Evolutionary conservation across 53 echinoderm and acorn worm species (phyloP).

Genomic region (Holothuria leucospilota): DNA sequence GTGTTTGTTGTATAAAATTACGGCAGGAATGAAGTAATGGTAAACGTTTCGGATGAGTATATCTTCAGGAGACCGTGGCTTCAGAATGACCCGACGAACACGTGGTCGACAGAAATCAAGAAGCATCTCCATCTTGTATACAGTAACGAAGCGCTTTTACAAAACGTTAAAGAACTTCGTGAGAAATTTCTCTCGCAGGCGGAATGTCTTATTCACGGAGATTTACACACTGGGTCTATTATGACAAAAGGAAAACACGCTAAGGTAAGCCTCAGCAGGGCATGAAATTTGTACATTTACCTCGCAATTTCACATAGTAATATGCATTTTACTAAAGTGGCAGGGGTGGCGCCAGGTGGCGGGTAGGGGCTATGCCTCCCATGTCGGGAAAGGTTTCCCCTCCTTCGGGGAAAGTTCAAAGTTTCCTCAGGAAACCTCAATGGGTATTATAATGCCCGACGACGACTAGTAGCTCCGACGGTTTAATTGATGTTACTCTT

Average conservation of each 20-base stretch:
- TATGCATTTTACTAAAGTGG: too few relatives aligned
- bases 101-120: constrained; percentile 66
- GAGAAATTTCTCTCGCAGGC: constrained; percentile 55
- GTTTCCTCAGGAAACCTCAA: too few relatives aligned
- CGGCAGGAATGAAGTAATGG: constrained; percentile 78
- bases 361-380: too few relatives aligned
- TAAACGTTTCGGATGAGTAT: constrained; percentile 61
- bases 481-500: too few relatives aligned
- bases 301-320: too few relatives aligned
- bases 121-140: constrained; percentile 51
- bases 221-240: constrained; percentile 83
- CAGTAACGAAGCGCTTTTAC: constrained; percentile 44
- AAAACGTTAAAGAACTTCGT: constrained; percentile 48
- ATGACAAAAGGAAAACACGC: constrained; percentile 65
- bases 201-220: constrained; percentile 85
- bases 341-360: too few relatives aligned
- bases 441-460: too few relatives aligned
- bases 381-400: too few relatives aligned
- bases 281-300: too few relatives aligned
- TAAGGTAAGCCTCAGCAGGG: constrained; percentile 57
- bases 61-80: constrained; percentile 68
- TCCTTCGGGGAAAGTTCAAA: too few relatives aligned
- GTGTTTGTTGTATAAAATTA: too few relatives aligned
- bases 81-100: constrained; percentile 73
- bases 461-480: too few relatives aligned